Evolutionary conservation across 2,888 invertebrate genomes (phyloP), one percentile per base, ranked within the genome.

Genomic region (Trissolcus brochymenae): DNA sequence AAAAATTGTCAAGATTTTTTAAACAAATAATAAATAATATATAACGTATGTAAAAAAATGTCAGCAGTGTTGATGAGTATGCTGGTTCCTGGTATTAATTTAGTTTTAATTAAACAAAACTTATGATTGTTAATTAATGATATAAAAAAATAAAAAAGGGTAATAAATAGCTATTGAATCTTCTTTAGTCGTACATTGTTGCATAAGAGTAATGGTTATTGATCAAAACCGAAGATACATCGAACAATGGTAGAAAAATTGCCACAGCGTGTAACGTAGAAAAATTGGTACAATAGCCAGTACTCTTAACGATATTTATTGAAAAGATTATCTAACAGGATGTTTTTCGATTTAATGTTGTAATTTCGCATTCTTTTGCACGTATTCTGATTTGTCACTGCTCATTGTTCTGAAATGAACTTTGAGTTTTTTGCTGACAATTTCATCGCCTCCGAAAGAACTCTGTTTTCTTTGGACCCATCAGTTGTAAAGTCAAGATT

Each of bases 141-240:
- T 46, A 46, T 6, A 7, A 11, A 46, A 46, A 16, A 16, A 2
- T 16, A 4, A 46, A 46, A 16, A 46, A 46, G 11, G 17, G 3
- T 11, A 3, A 19, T 51, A 17, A 17, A 51, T 51, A 19, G 21
- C 41, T 14, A 41, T 51, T 51, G 29, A 68, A 54, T 59, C 35
- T 53, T 60, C 60, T 53, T 54, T 29, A 29, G 19, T 16, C 14
- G 40, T 21, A 41, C 55, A 70, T 61, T 56, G 61, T 61, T 70
- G 61, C 61, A 43, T 71, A 64, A 72, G 57, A 72, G 49, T 65
- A 72, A 72, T 72, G 59, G 72, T 72, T 72, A 72, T 72, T 72
- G 72, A 72, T 72, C 59, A 53, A 65, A 72, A 46, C 35, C 40
- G 43, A 57, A 59, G 72, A 72, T 72, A 65, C 21, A 64, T 65